Evolutionary conservation across 1,140 invertebrate genomes (phyloP).

Genomic region (Ectropis grisescens): DNA sequence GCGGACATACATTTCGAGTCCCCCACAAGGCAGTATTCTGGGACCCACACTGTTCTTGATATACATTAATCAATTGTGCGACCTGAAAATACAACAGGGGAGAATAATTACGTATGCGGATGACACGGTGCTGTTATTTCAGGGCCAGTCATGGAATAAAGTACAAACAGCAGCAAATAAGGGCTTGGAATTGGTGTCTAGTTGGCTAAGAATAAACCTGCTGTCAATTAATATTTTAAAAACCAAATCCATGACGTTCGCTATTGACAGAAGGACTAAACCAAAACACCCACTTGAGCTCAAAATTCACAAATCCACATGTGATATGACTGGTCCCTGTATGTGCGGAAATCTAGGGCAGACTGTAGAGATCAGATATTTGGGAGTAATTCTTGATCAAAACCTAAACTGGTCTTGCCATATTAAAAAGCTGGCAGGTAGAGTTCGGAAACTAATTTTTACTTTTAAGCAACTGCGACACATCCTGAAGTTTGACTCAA

Average conservation of each 20-base stretch:
- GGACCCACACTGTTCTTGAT: constrained; percentile 28
- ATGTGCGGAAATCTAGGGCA: not conserved
- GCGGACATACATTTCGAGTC: constrained; percentile 10
- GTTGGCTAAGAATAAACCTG: constrained; percentile 1
- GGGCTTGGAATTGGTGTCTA: not conserved
- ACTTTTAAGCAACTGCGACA: constrained; percentile 1
- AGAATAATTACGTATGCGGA: constrained; percentile 7
- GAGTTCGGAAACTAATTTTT: constrained; percentile 2
- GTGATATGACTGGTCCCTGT: not conserved
- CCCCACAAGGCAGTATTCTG: constrained; percentile 36
- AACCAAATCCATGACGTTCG: not conserved
- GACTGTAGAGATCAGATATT: constrained; percentile 1
- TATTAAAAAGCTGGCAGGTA: not conserved
- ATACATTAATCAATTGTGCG: constrained; percentile 5
- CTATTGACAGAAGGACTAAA: not conserved
- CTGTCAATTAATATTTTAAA: constrained; percentile 3
- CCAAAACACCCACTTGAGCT: not conserved
- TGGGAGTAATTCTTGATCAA: constrained; percentile 3
- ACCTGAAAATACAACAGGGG: not conserved
- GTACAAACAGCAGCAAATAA: not conserved
- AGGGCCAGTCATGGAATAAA: not conserved
- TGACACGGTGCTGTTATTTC: constrained; percentile 5
- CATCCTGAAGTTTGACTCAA: too few species aligned
- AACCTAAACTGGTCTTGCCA: constrained; percentile 1
- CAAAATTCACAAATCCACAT: not conserved